Percentiles rank a stretch among this genome's conserved stretches.
Evolutionary conservation across 2,888 invertebrate genomes (phyloP).

Genomic region (Cryptocephalus moraei): DNA sequence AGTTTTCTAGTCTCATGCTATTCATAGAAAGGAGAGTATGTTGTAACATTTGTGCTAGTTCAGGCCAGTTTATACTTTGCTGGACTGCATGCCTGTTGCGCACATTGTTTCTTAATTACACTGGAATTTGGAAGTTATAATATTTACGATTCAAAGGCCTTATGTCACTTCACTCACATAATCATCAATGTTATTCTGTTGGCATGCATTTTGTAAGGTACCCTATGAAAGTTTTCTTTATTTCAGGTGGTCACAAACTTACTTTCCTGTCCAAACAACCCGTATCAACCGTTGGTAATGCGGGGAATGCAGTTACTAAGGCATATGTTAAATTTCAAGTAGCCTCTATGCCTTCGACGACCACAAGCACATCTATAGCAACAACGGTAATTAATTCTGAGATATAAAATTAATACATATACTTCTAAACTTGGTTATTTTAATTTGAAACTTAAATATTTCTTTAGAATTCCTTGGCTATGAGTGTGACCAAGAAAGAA

Average conservation of each 20-base stretch:
- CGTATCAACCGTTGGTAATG: slow-evolving; percentile 34
- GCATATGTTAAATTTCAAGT: slow-evolving; percentile 36
- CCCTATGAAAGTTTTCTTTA: too few relatives aligned
- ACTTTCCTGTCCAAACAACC: slow-evolving; percentile 46
- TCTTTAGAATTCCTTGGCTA: slow-evolving; percentile 3
- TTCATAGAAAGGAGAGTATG: slow-evolving; percentile 14
- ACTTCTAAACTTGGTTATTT: too few relatives aligned
- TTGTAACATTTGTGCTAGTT: slow-evolving; percentile 6
- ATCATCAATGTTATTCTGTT: too few relatives aligned
- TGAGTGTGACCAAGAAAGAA: slow-evolving; percentile 5
- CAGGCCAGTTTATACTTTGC: slow-evolving; percentile 1
- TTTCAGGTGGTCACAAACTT: slow-evolving; percentile 44
- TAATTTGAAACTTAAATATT: too few relatives aligned
- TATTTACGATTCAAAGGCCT: too few relatives aligned
- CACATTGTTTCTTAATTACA: slow-evolving; percentile 7
- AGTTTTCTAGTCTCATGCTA: slow-evolving; percentile 3
- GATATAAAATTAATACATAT: slow-evolving; percentile 1
- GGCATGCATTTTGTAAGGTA: too few relatives aligned
- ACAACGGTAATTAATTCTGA: slow-evolving; percentile 21
- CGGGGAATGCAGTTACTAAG: slow-evolving; percentile 29
- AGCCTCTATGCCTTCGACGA: slow-evolving; percentile 28
- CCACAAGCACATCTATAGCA: slow-evolving; percentile 22
- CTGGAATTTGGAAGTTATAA: not conserved
- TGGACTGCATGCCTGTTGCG: slow-evolving; percentile 12
- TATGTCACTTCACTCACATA: too few relatives aligned